Percentiles rank a stretch among this genome's conserved stretches.
Evolutionary conservation across 2,888 invertebrate species (phyloP).

Genomic region (Lithodes maja): DNA sequence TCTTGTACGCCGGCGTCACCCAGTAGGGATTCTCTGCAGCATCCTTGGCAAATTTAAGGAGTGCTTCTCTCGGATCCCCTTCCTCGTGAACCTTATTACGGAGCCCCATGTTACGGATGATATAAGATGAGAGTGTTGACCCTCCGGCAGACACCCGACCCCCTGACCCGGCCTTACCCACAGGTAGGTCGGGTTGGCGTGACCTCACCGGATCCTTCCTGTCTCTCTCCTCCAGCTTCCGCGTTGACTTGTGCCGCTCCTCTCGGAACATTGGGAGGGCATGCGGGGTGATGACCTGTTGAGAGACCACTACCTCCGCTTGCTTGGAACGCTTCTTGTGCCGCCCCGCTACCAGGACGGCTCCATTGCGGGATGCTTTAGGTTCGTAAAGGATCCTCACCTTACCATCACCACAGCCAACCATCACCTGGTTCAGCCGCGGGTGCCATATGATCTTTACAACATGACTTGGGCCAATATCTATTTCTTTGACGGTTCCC

Average conservation of each 20-base stretch:
- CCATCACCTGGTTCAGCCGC: slow-evolving; percentile 96
- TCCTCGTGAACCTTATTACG: slow-evolving; percentile 94
- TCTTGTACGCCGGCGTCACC: slow-evolving; percentile 93
- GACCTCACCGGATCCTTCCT: slow-evolving; percentile 80
- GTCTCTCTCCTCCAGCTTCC: slow-evolving; percentile 94
- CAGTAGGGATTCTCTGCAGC: slow-evolving; percentile 97
- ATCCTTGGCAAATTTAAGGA: slow-evolving; percentile 94
- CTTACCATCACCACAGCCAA: slow-evolving; percentile 92
- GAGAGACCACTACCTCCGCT: slow-evolving; percentile 89
- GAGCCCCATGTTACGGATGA: slow-evolving; percentile 94
- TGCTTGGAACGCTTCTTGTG: slow-evolving; percentile 77
- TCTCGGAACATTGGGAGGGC: slow-evolving; percentile 96
- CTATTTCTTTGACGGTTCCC: slow-evolving; percentile 83
- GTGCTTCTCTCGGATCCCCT: slow-evolving; percentile 94
- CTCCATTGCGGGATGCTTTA: slow-evolving; percentile 89
- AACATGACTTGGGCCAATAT: slow-evolving; percentile 81
- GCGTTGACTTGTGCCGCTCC: slow-evolving; percentile 89
- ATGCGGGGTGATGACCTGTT: slow-evolving; percentile 97
- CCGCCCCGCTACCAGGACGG: slow-evolving; percentile 91
- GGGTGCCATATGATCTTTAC: slow-evolving; percentile 97
- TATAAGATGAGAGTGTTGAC: slow-evolving; percentile 96
- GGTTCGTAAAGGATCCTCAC: slow-evolving; percentile 95
- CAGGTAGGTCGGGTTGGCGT: slow-evolving; percentile 78
- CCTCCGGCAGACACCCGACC: slow-evolving; percentile 96
- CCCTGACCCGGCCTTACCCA: slow-evolving; percentile 80